phyloP scores from a whole-genome alignment of 1,140 invertebrate species.

The Bombus vancouverensis region DNA sequence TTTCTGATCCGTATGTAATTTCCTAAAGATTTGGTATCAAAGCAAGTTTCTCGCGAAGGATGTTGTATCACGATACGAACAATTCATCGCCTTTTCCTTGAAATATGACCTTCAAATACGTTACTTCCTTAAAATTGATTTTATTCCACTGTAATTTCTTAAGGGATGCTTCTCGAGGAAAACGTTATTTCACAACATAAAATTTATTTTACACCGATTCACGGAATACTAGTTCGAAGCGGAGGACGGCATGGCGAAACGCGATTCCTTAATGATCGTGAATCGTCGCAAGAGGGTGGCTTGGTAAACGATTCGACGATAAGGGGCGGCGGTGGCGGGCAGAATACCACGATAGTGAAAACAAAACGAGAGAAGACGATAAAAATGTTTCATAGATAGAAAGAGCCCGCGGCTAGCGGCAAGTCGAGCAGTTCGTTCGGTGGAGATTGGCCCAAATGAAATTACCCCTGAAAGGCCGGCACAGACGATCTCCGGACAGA shows the following conservation, averaged over 20 bases:
- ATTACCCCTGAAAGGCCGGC: constrained; percentile 43
- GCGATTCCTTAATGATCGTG: constrained; percentile 30
- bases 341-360: constrained; percentile 25
- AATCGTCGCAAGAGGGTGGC: constrained; percentile 40
- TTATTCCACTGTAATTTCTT: background rate
- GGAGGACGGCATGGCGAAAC: background rate
- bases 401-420: constrained; percentile 46
- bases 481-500: background rate
- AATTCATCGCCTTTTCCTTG: too few relatives aligned
- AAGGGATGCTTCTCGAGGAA: too few relatives aligned
- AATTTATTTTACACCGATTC: background rate
- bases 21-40: background rate
- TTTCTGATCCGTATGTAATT: background rate
- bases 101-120: too few relatives aligned
- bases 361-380: constrained; percentile 56
- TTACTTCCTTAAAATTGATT: background rate
- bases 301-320: constrained; percentile 44
- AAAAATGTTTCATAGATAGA: constrained; percentile 72
- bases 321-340: background rate
- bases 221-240: background rate
- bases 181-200: background rate
- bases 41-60: background rate
- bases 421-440: constrained; percentile 21
- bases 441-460: constrained; percentile 58
- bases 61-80: too few relatives aligned